Evolutionary conservation across 2,888 invertebrate species (phyloP).

Genomic region (Pelosia muscerda): DNA sequence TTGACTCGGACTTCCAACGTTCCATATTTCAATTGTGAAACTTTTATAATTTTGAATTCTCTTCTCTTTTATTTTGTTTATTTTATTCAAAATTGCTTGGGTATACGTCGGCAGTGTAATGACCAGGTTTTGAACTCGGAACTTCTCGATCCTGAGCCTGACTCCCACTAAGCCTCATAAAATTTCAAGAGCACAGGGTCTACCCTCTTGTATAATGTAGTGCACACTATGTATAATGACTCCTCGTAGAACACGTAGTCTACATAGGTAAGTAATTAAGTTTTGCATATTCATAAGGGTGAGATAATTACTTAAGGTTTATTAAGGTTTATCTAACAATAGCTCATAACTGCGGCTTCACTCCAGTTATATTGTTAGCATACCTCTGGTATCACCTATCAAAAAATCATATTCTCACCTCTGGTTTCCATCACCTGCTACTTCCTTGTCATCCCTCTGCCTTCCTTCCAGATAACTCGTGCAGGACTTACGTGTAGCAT

Average conservation of each 20-base stretch:
- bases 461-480: no score
- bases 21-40: not conserved
- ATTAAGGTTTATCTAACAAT: conserved; percentile 1
- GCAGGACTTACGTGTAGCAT: no score
- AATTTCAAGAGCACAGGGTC: not conserved
- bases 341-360: not conserved
- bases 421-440: not conserved
- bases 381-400: not conserved
- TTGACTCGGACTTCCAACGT: conserved; percentile 8
- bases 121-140: no score
- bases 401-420: not conserved
- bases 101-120: no score
- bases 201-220: conserved; percentile 2
- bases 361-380: not conserved
- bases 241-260: not conserved
- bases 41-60: not conserved
- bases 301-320: not conserved
- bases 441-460: no score
- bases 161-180: no score
- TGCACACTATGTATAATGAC: conserved; percentile 5
- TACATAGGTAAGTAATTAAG: not conserved
- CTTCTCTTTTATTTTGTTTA: not conserved
- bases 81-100: no score
- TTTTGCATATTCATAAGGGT: conserved; percentile 9
- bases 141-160: no score